Conservation (phyloP, 2,888 invertebrate genomes). For the Xylota segnis region DNA sequence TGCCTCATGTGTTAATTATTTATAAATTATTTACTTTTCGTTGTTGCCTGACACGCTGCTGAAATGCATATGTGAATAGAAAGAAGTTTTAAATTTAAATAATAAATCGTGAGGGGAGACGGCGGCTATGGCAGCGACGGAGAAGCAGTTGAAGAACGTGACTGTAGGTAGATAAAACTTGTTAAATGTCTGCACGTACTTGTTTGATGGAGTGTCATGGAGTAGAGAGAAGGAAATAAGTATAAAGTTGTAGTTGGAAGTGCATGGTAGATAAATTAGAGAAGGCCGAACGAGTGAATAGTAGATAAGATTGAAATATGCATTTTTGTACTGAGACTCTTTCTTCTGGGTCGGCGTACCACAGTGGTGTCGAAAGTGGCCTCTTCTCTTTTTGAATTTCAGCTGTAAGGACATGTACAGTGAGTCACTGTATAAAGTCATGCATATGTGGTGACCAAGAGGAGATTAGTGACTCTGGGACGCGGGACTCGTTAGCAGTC, state of each 20-base stretch:
- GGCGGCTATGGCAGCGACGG: slow-evolving; percentile 1
- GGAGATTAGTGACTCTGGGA: too few relatives aligned
- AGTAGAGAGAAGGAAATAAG: slow-evolving; percentile 19
- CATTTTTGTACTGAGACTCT: slow-evolving; percentile 18
- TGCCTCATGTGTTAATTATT: slow-evolving; percentile 74
- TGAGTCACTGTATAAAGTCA: too few relatives aligned
- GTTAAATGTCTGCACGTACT: slow-evolving; percentile 69
- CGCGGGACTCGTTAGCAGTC: too few relatives aligned
- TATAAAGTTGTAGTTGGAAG: slow-evolving; percentile 26
- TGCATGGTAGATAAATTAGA: slow-evolving; percentile 19
- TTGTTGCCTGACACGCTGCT: slow-evolving; percentile 30
- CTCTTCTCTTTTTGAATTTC: neutral
- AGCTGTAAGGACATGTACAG: too few relatives aligned
- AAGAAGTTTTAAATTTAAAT: slow-evolving; percentile 15
- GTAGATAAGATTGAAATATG: slow-evolving; percentile 9
- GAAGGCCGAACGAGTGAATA: slow-evolving; percentile 28
- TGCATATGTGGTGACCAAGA: too few relatives aligned
- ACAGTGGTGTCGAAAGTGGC: neutral
- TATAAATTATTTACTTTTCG: slow-evolving; percentile 61
- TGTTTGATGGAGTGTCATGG: slow-evolving; percentile 59
- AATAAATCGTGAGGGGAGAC: neutral
- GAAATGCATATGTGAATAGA: slow-evolving; percentile 38
- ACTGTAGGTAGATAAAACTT: slow-evolving; percentile 57
- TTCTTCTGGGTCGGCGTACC: neutral
- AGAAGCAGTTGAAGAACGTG: slow-evolving; percentile 54